Conservation (phyloP, 2,888 invertebrate genomes). For the Eilema depressum region DNA sequence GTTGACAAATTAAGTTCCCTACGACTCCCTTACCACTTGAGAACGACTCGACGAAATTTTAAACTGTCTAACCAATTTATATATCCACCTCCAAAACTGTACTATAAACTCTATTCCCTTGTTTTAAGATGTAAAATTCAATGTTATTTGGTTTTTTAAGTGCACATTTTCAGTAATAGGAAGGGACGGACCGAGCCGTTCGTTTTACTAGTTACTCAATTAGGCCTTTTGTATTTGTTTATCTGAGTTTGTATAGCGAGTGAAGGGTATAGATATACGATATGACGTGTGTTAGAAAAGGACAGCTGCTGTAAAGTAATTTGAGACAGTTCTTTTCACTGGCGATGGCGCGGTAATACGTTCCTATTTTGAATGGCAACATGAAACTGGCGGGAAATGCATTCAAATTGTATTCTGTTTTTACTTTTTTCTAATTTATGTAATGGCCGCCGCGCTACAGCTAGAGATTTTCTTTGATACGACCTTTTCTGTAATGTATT, state of each 20-base stretch:
- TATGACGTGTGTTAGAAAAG: constrained; percentile 50
- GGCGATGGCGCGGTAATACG: constrained; percentile 79
- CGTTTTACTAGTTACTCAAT: constrained; percentile 88
- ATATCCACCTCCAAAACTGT: constrained; percentile 17
- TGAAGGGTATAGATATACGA: constrained; percentile 63
- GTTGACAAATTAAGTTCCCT: constrained; percentile 87
- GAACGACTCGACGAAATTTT: constrained; percentile 80
- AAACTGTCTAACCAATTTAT: constrained; percentile 60
- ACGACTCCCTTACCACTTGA: constrained; percentile 85
- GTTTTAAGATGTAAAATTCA: constrained; percentile 50
- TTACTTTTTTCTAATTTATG: constrained; percentile 77
- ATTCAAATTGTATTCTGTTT: constrained; percentile 74
- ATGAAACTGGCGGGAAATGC: constrained; percentile 85
- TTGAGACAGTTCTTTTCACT: constrained; percentile 87
- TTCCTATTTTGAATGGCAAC: constrained; percentile 86
- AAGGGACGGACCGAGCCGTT: constrained; percentile 84
- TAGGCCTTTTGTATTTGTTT: constrained; percentile 88
- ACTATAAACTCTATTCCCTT: constrained; percentile 33
- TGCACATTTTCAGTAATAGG: constrained; percentile 67
- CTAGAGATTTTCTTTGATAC: constrained; percentile 80
- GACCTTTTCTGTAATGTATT: constrained; percentile 34
- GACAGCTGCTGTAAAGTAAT: constrained; percentile 77
- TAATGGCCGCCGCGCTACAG: constrained; percentile 69
- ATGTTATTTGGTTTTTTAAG: constrained; percentile 30
- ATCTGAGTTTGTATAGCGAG: constrained; percentile 85